Percentiles rank a stretch among this genome's conserved stretches.
These are phyloP conservation scores for Tridacna crocea DNA, from an alignment of 2,888 invertebrate genomes.

Conservation along the genomic window DNA sequence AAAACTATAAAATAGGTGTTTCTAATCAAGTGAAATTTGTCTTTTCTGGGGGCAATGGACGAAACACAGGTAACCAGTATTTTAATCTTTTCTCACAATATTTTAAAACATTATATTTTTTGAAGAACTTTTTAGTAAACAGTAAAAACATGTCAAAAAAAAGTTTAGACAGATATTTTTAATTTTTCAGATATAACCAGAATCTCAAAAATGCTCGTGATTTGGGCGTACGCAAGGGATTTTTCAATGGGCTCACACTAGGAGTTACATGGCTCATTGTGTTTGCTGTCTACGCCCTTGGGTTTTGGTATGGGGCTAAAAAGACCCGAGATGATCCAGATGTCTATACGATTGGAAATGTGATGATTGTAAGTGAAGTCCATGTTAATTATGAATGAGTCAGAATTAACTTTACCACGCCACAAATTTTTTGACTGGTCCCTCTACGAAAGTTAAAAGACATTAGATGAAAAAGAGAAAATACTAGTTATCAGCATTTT, in stretches of 20 bases:
- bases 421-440: no score
- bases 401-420: not conserved
- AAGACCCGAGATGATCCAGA: slow-evolving; percentile 74
- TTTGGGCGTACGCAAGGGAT: slow-evolving; percentile 83
- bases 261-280: slow-evolving; percentile 83
- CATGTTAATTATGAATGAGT: not conserved
- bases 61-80: no score
- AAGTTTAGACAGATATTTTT: no score
- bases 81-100: no score
- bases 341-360: slow-evolving; percentile 72
- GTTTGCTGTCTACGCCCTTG: slow-evolving; percentile 83
- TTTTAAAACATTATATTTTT: no score
- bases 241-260: slow-evolving; percentile 82
- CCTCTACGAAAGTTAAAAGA: not conserved
- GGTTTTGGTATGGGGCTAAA: slow-evolving; percentile 83
- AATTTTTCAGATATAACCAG: slow-evolving; percentile 86
- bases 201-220: slow-evolving; percentile 81
- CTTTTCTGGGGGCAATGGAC: no score
- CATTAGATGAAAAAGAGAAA: no score
- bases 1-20: no score
- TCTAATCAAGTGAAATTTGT: no score
- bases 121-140: no score
- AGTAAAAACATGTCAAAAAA: no score
- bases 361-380: slow-evolving; percentile 76
- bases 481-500: no score